phyloP scores from a whole-genome alignment of 2,888 invertebrate species.

The Merodon equestris region DNA sequence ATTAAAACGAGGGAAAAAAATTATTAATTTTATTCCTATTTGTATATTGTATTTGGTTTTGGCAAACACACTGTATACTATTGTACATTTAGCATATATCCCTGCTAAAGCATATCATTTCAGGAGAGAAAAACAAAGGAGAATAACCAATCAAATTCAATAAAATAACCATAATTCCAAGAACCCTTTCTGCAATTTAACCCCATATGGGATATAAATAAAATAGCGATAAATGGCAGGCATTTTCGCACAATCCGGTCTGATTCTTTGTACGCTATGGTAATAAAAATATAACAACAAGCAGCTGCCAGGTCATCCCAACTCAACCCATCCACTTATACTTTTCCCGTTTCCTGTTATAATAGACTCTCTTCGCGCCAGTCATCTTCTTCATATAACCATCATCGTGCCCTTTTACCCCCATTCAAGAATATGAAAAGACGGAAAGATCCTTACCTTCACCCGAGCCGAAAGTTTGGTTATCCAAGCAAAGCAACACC shows the following conservation, averaged over 20 bases:
- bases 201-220: conserved; percentile 58
- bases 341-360: conserved; percentile 36
- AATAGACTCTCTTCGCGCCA: conserved; percentile 62
- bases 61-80: too few relatives aligned
- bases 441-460: conserved; percentile 51
- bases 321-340: conserved; percentile 22
- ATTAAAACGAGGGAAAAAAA: too few relatives aligned
- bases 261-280: conserved; percentile 32
- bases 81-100: conserved; percentile 10
- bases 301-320: conserved; percentile 62
- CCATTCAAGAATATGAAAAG: conserved; percentile 38
- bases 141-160: conserved; percentile 61
- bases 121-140: conserved; percentile 14
- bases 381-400: conserved; percentile 61
- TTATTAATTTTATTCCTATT: too few relatives aligned
- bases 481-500: conserved; percentile 59
- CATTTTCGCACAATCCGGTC: conserved; percentile 44
- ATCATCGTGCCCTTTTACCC: conserved; percentile 51
- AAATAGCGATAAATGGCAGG: conserved; percentile 63
- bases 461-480: conserved; percentile 34
- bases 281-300: conserved; percentile 65
- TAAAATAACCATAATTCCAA: conserved; percentile 62
- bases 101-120: conserved; percentile 1
- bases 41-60: too few relatives aligned
- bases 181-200: conserved; percentile 45